phyloP scores from a whole-genome alignment of 1,140 invertebrate genomes.

The Bombus sylvicola region DNA sequence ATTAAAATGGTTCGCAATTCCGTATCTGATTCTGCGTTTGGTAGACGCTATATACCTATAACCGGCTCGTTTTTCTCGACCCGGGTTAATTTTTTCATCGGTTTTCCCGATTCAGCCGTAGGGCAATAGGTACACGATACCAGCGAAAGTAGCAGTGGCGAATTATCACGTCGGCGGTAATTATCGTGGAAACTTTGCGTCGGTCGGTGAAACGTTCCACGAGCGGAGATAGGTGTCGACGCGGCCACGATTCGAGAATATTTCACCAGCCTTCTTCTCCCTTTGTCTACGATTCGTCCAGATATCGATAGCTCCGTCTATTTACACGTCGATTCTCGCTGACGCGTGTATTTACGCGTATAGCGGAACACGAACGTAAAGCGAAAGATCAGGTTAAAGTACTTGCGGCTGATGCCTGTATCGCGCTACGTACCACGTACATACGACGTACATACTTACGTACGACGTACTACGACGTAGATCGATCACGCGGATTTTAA shows the following conservation, averaged over 20 bases:
- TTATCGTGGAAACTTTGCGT: background rate
- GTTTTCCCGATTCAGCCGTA: background rate
- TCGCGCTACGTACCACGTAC: background rate
- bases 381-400: background rate
- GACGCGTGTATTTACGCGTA: too few relatives aligned
- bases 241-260: background rate
- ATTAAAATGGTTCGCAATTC: constrained; percentile 67
- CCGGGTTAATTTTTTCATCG: constrained; percentile 34
- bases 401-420: background rate
- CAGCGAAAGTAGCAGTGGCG: background rate
- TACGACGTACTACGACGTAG: constrained; percentile 42
- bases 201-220: background rate
- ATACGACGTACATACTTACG: background rate
- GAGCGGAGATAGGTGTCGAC: too few relatives aligned
- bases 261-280: accelerated
- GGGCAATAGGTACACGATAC: background rate
- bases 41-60: background rate
- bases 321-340: too few relatives aligned
- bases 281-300: too few relatives aligned
- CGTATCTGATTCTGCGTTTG: constrained; percentile 47
- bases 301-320: background rate
- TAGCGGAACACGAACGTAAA: background rate
- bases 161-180: background rate
- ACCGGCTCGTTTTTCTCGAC: constrained; percentile 15
- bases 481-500: constrained; percentile 74